Base-by-base conservation (phyloP, 2,888 invertebrate genomes). In the Chymomyza procnemis region DNA sequence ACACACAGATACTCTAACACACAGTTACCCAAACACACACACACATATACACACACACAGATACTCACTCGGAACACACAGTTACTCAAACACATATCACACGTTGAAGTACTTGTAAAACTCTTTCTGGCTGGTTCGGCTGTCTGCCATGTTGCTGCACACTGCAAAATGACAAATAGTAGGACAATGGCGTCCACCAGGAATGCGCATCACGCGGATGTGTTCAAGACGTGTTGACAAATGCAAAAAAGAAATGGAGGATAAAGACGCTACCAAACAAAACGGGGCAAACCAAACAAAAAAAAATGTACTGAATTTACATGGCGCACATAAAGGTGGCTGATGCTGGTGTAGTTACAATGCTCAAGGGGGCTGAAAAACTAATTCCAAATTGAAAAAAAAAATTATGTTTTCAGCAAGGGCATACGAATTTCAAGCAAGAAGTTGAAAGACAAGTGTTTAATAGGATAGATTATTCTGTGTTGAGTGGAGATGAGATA, bases 91-190 rank as follows among this genome's bases (percentile, higher is more conserved):
- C 26, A 18, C 65, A 64, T 21, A 64, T 55, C 56, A n/a, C 54
- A 59, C 63, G 21, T 48, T 30, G 14, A 60, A 46, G 50, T 50
- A 22, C 60, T 56, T 12, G 19, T 50, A 18, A 16, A 57, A 34
- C 61, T 61, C 21, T 52, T 46, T 34, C 26, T 66, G 76, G 68
- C 71, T 68, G 71, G 77, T 68, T 64, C 61, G 55, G 75, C 73
- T 69, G 69, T 71, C 61, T 61, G 69, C 66, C 69, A 41, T 62
- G 56, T 67, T 34, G 67, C 78, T 71, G 80, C 79, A 69, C 82
- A 69, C 74, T 70, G 74, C 78, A 68, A 78, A 79, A 80, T 83
- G 83, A 80, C 81, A 78, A 83, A 80, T 78, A 83, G 75, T 78
- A 56, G n/a, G 14, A 21, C 18, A 18, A 54, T 50, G 16, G 48